Percentiles rank a stretch among this genome's conserved stretches.
Evolutionary conservation across 2,113 vertebrate genomes (phyloP).

Genomic region (Onychostruthus taczanowskii): DNA sequence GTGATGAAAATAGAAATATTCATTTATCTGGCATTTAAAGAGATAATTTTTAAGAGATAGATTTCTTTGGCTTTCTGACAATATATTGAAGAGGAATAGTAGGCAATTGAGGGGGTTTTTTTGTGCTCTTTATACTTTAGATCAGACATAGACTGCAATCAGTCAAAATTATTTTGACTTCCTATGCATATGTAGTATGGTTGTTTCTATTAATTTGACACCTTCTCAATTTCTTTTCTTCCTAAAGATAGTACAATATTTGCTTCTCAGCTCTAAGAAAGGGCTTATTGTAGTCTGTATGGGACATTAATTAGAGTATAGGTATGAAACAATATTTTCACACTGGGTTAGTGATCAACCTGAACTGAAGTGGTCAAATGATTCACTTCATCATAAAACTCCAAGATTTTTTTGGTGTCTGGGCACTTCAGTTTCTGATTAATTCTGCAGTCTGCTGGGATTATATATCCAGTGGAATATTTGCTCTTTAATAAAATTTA

Average conservation of each 20-base stretch:
- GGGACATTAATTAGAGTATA: background rate
- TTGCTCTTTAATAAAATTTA: background rate
- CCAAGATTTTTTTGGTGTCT: background rate
- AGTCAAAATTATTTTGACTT: background rate
- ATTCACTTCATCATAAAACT: background rate
- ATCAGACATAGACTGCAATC: background rate
- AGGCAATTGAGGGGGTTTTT: accelerated
- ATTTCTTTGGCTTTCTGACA: background rate
- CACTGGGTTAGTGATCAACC: background rate
- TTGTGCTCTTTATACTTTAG: background rate
- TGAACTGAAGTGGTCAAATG: background rate
- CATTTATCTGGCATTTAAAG: background rate
- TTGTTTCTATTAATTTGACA: background rate
- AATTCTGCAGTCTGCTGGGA: background rate
- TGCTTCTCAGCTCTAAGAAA: background rate
- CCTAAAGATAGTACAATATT: background rate
- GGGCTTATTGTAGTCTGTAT: background rate
- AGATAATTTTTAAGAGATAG: background rate
- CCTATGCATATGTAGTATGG: background rate
- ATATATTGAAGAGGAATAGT: background rate
- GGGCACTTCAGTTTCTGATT: background rate
- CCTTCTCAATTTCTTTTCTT: background rate
- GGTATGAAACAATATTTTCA: background rate
- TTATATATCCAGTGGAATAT: background rate
- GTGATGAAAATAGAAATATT: background rate